Evolutionary conservation across 1,140 invertebrate species (phyloP), one percentile per base, ranked within the genome.

Genomic region (Ctenoplectra terminalis): DNA sequence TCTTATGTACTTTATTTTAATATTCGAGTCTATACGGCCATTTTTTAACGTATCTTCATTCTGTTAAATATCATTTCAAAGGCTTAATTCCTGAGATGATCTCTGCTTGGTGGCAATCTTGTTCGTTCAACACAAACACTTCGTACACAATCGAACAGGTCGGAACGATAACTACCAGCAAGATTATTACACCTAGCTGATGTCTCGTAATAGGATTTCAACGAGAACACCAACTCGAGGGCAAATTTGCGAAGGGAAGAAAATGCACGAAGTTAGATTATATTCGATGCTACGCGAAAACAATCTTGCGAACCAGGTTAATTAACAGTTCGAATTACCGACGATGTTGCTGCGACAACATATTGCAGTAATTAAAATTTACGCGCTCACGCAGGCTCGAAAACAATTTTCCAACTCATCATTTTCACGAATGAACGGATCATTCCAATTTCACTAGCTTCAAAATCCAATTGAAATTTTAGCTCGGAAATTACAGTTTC

Each of bases 131-230:
- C 40, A 13, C 48, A 9, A 67, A 46, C 29, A 69, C 37, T 43
- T 76, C 29, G n/a, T 5, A 31, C 46, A 37, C 46, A 46, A 43
- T 77, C 23, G 63, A 56, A 72, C 54, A 56, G 26, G 61, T 43
- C 11, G 29, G n/a, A 76, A 11, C 34, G 31, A 37, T 56, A 56
- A 69, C 40, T 69, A 26, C 40, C 20, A 34, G 29, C 40, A 69
- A 63, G 60, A 29, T 46, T 31, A 69, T 58, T 72, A 61, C 43
- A 52, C 29, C 15, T 78, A n/a, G 17, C 29, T 78, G 63, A 78
- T 71, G 54, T 54, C 60, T 43, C 48, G 46, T 80, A 63, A 63
- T 63, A 73, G 77, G 69, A 73, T 54, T 80, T 80, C 48, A 63
- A 17, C 56, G 17, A 17, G 34, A 64, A 54, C 34, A 73, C 37